Percentiles rank a stretch among this genome's conserved stretches.
These are phyloP conservation scores for Drosophila melanica DNA, from an alignment of 1,140 invertebrate genomes.

Conservation along the genomic window DNA sequence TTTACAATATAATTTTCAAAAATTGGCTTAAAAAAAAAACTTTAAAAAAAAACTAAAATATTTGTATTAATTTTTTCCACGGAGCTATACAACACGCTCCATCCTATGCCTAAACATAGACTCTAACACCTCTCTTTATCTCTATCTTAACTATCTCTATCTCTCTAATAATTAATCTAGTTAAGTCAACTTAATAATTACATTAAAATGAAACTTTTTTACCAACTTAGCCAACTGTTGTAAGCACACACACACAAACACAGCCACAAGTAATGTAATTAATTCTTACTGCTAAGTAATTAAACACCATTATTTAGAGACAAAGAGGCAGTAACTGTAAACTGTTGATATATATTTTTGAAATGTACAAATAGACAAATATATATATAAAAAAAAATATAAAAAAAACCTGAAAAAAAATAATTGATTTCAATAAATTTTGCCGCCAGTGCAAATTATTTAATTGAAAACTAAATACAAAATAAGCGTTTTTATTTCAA, in stretches of 20 bases:
- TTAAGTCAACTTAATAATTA: conserved; percentile 57
- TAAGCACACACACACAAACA: conserved; percentile 67
- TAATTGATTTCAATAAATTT: conserved; percentile 69
- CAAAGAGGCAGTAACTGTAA: conserved; percentile 33
- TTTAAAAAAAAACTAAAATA: conserved; percentile 15
- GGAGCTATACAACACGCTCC: not conserved
- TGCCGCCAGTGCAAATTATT: conserved; percentile 64
- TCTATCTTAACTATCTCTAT: conserved; percentile 35
- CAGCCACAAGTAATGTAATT: conserved; percentile 43
- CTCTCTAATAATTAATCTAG: conserved; percentile 64
- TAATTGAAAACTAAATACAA: conserved; percentile 73
- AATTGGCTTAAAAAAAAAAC: conserved; percentile 20
- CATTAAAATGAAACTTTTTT: conserved; percentile 27
- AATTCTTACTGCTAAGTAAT: conserved; percentile 66
- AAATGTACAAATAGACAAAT: conserved; percentile 55
- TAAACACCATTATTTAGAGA: conserved; percentile 21
- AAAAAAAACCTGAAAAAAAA: conserved; percentile 25
- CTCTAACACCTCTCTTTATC: conserved; percentile 41
- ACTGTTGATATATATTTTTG: conserved; percentile 49
- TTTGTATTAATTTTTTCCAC: conserved; percentile 52
- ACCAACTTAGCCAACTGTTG: conserved; percentile 54
- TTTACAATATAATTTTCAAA: conserved; percentile 10
- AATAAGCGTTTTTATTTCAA: conserved; percentile 78
- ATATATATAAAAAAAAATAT: conserved; percentile 38
- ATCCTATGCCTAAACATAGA: conserved; percentile 38